These are phyloP conservation scores for Polyploca ridens DNA, from an alignment of 2,888 invertebrate genomes.

Conservation along the genomic window DNA sequence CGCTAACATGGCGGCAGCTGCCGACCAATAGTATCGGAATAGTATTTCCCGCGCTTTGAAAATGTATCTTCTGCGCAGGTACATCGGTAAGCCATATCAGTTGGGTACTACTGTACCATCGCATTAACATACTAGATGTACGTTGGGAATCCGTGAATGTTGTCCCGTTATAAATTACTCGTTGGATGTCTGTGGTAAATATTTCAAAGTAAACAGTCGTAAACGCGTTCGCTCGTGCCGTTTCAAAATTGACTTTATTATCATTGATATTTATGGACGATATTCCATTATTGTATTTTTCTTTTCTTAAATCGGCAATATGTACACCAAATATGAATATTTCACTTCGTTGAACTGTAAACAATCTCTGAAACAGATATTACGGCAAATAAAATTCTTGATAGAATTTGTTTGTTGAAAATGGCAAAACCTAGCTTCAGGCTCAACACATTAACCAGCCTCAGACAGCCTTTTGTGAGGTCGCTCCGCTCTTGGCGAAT, in stretches of 20 bases:
- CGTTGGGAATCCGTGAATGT: background rate
- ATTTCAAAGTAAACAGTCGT: background rate
- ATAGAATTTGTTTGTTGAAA: no score
- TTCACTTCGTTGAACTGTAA: background rate
- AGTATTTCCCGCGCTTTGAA: no score
- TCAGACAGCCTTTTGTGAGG: background rate
- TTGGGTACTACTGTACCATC: no score
- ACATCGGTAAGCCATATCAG: no score
- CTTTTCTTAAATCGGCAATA: background rate
- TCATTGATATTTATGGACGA: background rate
- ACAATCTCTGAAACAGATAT: background rate
- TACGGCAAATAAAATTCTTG: no score
- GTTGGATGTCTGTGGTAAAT: slow-evolving; percentile 3
- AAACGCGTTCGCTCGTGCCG: background rate
- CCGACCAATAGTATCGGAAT: no score
- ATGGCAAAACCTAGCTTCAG: no score
- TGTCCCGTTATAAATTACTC: background rate
- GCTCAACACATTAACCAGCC: background rate
- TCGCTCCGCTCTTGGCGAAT: background rate
- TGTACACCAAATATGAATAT: background rate
- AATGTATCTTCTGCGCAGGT: no score
- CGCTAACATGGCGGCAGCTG: no score
- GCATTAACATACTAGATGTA: background rate
- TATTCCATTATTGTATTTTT: background rate
- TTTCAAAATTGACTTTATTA: background rate